phyloP scores from a whole-genome alignment of 2,113 vertebrate genomes.

The Apaloderma vittatum region DNA sequence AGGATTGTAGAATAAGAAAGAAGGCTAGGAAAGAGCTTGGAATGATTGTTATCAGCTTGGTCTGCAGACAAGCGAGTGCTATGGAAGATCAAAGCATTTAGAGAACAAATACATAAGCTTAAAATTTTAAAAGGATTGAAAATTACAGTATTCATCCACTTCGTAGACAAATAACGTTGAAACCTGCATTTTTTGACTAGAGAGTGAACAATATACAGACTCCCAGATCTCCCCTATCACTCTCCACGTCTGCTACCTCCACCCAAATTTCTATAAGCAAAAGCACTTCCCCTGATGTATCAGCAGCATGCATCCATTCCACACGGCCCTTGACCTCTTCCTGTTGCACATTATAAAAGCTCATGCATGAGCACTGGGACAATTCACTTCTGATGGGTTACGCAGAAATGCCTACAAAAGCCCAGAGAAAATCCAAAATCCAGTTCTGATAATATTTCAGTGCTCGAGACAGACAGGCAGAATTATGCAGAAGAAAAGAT shows the following conservation, averaged over 20 bases:
- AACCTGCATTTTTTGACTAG: background rate
- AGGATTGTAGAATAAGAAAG: constrained; percentile 22
- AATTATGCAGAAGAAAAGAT: background rate
- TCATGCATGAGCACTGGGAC: background rate
- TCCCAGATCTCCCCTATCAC: background rate
- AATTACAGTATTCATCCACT: background rate
- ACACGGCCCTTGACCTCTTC: background rate
- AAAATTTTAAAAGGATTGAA: background rate
- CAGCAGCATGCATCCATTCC: background rate
- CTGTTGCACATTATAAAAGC: background rate
- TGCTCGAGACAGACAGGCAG: background rate
- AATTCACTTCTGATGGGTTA: background rate
- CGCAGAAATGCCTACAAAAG: background rate
- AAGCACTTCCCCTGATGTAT: background rate
- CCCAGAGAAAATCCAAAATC: background rate
- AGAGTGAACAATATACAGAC: background rate
- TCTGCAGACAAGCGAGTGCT: background rate
- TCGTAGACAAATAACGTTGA: background rate
- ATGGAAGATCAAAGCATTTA: background rate
- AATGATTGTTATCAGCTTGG: background rate
- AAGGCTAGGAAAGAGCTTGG: background rate
- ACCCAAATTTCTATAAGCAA: background rate
- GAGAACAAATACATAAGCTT: background rate
- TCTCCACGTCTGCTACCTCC: background rate
- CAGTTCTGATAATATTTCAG: background rate